phyloP scores from a whole-genome alignment of 2,888 invertebrate genomes.

The Psylliodes chrysocephalus region DNA sequence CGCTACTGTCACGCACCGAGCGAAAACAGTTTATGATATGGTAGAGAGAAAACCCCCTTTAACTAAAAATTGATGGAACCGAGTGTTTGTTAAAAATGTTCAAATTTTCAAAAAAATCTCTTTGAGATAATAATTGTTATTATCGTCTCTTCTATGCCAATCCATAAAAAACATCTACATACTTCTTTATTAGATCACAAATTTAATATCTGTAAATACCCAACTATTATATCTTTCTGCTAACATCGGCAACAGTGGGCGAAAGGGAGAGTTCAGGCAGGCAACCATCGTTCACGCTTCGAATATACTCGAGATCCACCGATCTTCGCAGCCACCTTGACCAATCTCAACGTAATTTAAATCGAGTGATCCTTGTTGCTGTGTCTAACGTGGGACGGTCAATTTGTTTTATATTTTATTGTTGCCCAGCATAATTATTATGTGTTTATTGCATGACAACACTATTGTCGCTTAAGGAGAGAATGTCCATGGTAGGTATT shows the following conservation, averaged over 20 bases:
- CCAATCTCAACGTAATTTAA: slow-evolving; percentile 63
- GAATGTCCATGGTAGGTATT: background rate
- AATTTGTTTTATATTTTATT: slow-evolving; percentile 32
- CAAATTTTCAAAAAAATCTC: too few species aligned
- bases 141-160: too few species aligned
- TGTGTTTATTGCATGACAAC: slow-evolving; percentile 4
- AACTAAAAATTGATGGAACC: too few species aligned
- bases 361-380: slow-evolving; percentile 48
- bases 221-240: too few species aligned
- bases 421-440: slow-evolving; percentile 1
- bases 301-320: slow-evolving; percentile 44
- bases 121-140: too few species aligned
- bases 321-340: slow-evolving; percentile 60
- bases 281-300: slow-evolving; percentile 50
- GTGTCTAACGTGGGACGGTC: slow-evolving; percentile 32
- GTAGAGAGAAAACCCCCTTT: too few species aligned
- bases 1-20: too few species aligned
- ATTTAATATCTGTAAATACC: too few species aligned
- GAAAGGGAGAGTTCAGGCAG: slow-evolving; percentile 62
- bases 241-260: background rate
- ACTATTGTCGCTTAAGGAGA: background rate
- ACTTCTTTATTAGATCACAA: too few species aligned
- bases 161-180: too few species aligned
- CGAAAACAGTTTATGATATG: too few species aligned
- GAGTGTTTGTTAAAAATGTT: too few species aligned